These are phyloP conservation scores for Petrocephalus zakoni DNA, from an alignment of 2,113 vertebrate species.

Conservation along the genomic window DNA sequence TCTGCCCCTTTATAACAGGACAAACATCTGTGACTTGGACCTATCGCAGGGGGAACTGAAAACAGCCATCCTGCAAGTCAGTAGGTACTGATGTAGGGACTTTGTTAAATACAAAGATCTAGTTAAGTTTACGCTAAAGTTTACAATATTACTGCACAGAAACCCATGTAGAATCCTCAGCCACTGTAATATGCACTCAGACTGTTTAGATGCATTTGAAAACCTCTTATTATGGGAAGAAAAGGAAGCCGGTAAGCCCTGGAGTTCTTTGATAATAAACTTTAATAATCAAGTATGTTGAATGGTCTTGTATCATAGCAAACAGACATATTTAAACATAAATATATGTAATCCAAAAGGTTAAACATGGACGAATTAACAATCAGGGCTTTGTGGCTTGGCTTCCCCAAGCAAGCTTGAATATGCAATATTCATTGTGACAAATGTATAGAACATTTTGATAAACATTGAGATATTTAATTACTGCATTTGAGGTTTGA, in stretches of 20 bases:
- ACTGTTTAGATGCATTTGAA: not conserved
- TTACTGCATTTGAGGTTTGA: conserved; percentile 41
- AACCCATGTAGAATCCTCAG: not conserved
- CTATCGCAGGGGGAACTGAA: not conserved
- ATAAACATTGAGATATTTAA: conserved; percentile 40
- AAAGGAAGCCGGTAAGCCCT: not conserved
- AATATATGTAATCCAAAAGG: conserved; percentile 61
- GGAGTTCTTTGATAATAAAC: conserved; percentile 58
- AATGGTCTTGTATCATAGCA: conserved; percentile 67
- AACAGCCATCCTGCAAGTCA: not conserved
- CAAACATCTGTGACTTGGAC: not conserved
- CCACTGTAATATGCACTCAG: not conserved
- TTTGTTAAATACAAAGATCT: not conserved
- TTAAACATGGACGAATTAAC: conserved; percentile 53
- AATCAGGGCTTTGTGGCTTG: conserved; percentile 45
- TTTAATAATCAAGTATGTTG: conserved; percentile 67
- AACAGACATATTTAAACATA: conserved; percentile 63
- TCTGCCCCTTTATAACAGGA: not conserved
- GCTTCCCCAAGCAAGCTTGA: conserved; percentile 40
- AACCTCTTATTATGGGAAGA: not conserved
- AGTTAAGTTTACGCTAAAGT: not conserved
- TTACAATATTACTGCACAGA: not conserved
- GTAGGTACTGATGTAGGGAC: not conserved
- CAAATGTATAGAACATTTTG: conserved; percentile 40
- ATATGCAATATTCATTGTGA: conserved; percentile 41